These are phyloP conservation scores for Sycobia sp. DNA, from an alignment of 1,140 invertebrate genomes.

Conservation along the genomic window DNA sequence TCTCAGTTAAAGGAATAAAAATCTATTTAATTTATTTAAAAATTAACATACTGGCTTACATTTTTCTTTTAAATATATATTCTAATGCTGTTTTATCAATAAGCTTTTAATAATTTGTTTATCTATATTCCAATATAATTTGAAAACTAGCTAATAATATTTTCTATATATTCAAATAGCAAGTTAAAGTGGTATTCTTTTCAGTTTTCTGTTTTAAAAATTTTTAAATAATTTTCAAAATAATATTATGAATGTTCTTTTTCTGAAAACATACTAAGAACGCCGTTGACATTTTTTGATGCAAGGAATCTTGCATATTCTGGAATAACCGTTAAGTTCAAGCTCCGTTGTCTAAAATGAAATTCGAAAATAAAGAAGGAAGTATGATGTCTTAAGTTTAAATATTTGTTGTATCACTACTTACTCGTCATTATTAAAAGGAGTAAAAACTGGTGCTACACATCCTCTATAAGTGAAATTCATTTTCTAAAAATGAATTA, in stretches of 20 bases:
- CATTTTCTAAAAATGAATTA: conserved; percentile 21
- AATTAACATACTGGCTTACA: too few relatives aligned
- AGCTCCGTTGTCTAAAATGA: conserved; percentile 46
- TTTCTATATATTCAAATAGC: too few relatives aligned
- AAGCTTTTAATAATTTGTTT: too few relatives aligned
- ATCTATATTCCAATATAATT: too few relatives aligned
- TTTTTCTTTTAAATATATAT: too few relatives aligned
- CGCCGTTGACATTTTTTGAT: conserved; percentile 65
- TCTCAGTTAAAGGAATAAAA: too few relatives aligned
- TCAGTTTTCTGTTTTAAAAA: too few relatives aligned
- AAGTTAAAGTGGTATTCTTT: too few relatives aligned
- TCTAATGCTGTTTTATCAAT: too few relatives aligned
- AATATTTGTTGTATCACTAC: background rate
- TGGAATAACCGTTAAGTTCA: conserved; percentile 66
- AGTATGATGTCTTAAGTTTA: background rate
- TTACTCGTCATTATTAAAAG: conserved; percentile 66
- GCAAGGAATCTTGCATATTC: conserved; percentile 68
- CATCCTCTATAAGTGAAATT: conserved; percentile 61
- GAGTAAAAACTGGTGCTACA: conserved; percentile 72
- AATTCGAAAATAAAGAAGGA: conserved; percentile 27
- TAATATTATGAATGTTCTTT: background rate
- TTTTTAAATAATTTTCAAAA: too few relatives aligned
- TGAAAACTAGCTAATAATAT: too few relatives aligned
- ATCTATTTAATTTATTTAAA: too few relatives aligned
- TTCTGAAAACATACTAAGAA: conserved; percentile 70